phyloP scores from a whole-genome alignment of 2,888 invertebrate genomes.

The Resseliella maxima region DNA sequence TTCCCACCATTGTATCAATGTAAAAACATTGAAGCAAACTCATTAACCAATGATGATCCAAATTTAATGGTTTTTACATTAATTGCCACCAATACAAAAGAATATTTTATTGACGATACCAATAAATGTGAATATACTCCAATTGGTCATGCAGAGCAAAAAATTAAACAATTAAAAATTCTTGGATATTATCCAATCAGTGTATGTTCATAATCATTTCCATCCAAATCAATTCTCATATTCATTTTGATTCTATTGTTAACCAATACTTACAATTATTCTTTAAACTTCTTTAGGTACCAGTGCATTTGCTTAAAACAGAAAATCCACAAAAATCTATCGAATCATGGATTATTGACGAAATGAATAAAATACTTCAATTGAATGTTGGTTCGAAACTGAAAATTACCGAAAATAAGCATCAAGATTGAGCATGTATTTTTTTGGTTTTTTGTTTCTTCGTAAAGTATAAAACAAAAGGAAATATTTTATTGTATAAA shows the following conservation, averaged over 20 bases:
- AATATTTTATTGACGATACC: background rate
- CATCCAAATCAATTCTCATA: no score
- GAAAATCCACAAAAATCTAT: background rate
- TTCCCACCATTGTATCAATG: background rate
- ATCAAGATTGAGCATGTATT: background rate
- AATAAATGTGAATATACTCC: conserved; percentile 3
- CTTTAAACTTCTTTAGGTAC: background rate
- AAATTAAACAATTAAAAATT: background rate
- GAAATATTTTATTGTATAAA: conserved; percentile 49
- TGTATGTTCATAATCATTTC: background rate
- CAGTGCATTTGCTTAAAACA: background rate
- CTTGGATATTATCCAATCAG: conserved; percentile 6
- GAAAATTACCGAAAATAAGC: background rate
- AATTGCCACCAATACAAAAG: background rate
- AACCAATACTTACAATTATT: background rate
- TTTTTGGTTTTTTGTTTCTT: conserved; percentile 17
- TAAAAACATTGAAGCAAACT: background rate
- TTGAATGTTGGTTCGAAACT: background rate
- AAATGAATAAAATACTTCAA: background rate
- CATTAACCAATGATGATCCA: background rate
- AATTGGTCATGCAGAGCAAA: background rate
- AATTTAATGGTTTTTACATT: background rate
- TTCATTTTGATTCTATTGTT: background rate
- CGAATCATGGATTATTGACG: background rate
- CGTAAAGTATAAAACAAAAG: background rate